Conservation (phyloP, 2,888 invertebrate species). For the Protodeltote pygarga region DNA sequence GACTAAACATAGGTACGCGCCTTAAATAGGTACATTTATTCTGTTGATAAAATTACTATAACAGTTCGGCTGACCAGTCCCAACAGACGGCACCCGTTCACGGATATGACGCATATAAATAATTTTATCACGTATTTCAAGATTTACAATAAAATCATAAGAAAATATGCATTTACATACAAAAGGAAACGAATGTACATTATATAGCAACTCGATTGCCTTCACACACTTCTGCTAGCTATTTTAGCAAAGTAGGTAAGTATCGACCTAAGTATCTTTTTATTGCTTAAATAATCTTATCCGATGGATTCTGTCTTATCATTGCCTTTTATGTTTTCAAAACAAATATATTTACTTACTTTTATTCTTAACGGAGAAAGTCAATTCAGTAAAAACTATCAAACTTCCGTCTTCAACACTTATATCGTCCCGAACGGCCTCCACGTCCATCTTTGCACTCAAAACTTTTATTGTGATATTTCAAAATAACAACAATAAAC, state of each 20-base stretch:
- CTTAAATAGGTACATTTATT: no score
- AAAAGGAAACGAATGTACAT: not conserved
- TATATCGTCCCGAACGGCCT: constrained; percentile 67
- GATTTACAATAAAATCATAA: no score
- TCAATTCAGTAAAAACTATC: constrained; percentile 62
- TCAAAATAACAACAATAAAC: constrained; percentile 33
- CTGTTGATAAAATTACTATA: no score
- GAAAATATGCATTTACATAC: not conserved
- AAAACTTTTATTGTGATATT: constrained; percentile 18
- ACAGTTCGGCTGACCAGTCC: no score
- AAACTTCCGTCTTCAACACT: constrained; percentile 71
- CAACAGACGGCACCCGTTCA: no score
- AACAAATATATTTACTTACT: constrained; percentile 41
- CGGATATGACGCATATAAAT: no score
- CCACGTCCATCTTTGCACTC: constrained; percentile 67
- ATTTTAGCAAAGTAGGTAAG: not conserved
- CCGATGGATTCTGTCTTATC: no score
- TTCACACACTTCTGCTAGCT: constrained; percentile 28
- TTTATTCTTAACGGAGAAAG: constrained; percentile 17
- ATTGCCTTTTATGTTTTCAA: no score
- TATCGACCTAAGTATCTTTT: not conserved
- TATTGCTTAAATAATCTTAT: not conserved
- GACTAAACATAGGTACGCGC: no score
- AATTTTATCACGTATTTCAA: no score
- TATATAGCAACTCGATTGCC: constrained; percentile 13